Percentiles rank a stretch among this genome's conserved stretches.
Evolutionary conservation across 1,140 invertebrate genomes (phyloP).

Genomic region (Philotrypesis tridentata): DNA sequence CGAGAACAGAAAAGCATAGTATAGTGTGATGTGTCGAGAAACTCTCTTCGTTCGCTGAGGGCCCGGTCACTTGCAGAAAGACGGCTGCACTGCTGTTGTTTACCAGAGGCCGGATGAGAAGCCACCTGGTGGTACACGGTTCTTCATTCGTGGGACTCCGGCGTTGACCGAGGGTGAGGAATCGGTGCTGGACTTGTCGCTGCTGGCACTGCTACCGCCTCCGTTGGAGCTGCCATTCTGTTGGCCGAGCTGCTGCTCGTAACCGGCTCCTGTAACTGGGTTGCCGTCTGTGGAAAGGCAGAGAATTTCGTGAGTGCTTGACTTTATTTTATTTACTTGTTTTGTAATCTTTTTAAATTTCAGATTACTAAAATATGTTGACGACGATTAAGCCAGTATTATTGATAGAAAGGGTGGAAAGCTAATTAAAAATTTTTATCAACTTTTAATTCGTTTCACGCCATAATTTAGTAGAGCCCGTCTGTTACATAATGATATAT

Average conservation of each 20-base stretch:
- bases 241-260: slow-evolving; percentile 56
- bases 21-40: neutral
- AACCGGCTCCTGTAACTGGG: slow-evolving; percentile 71
- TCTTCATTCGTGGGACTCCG: slow-evolving; percentile 53
- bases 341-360: too few relatives aligned
- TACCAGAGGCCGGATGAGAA: slow-evolving; percentile 74
- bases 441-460: too few relatives aligned
- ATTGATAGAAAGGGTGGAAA: too few relatives aligned
- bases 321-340: neutral
- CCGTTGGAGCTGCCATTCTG: slow-evolving; percentile 59
- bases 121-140: slow-evolving; percentile 73
- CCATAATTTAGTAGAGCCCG: too few relatives aligned
- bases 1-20: neutral
- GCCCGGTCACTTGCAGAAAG: neutral
- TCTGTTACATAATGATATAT: too few relatives aligned
- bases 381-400: too few relatives aligned
- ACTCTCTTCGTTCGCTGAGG: neutral
- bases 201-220: slow-evolving; percentile 57
- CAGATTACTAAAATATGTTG: too few relatives aligned
- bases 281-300: slow-evolving; percentile 67
- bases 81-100: slow-evolving; percentile 47
- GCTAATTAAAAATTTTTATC: too few relatives aligned
- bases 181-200: slow-evolving; percentile 62
- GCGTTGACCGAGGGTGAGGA: slow-evolving; percentile 57
- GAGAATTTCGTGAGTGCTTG: neutral